Conservation (phyloP, 2,113 vertebrate genomes). For the Eulemur rufifrons region DNA sequence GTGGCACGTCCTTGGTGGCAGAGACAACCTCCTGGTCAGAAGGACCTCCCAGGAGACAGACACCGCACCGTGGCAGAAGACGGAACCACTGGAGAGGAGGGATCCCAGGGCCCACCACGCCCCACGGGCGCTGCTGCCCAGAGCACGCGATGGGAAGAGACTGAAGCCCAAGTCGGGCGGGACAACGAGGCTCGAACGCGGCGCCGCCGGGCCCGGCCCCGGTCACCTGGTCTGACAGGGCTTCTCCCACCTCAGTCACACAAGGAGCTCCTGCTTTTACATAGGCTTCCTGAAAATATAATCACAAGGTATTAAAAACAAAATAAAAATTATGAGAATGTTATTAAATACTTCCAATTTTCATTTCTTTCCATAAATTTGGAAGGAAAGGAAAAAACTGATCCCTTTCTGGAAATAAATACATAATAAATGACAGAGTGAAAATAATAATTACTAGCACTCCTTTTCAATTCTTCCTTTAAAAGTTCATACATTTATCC, state of each 20-base stretch:
- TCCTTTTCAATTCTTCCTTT: neutral
- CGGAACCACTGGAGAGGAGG: too few relatives aligned
- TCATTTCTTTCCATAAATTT: neutral
- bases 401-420: neutral
- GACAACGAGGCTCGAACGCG: neutral
- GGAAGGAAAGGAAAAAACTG: neutral
- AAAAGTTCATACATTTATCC: neutral
- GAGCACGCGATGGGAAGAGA: too few relatives aligned
- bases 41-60: neutral
- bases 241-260: neutral
- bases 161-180: neutral
- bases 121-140: neutral
- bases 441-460: neutral
- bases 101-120: neutral
- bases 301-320: neutral
- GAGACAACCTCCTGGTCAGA: neutral
- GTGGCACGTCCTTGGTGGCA: neutral
- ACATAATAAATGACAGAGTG: neutral
- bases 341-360: neutral
- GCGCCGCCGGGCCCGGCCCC: too few relatives aligned
- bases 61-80: neutral
- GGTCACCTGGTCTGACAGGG: neutral
- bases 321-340: neutral
- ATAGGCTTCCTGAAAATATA: neutral
- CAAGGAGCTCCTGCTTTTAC: neutral